Evolutionary conservation across 2,888 invertebrate species (phyloP).

Genomic region (Teinopalpus imperialis): DNA sequence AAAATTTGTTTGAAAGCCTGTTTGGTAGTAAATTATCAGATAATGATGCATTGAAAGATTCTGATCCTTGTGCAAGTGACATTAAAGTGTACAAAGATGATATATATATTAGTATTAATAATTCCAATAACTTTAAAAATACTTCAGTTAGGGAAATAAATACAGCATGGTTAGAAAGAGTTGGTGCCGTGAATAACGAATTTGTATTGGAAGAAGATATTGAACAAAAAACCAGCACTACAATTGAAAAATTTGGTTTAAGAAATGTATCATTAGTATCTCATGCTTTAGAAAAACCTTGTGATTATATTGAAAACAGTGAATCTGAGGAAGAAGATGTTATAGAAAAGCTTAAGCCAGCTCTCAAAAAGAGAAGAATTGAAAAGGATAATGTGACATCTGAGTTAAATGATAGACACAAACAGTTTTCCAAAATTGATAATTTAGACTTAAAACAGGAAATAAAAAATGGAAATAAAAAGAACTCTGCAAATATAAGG

Average conservation of each 20-base stretch:
- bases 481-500: slow-evolving; percentile 32
- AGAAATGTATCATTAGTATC: slow-evolving; percentile 52
- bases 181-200: slow-evolving; percentile 58
- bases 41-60: slow-evolving; percentile 4
- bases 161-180: slow-evolving; percentile 70
- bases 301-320: slow-evolving; percentile 88
- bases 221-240: slow-evolving; percentile 16
- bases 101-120: slow-evolving; percentile 6
- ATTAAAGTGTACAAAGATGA: not conserved
- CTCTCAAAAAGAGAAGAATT: slow-evolving; percentile 79
- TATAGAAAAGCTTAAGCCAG: slow-evolving; percentile 74
- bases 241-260: slow-evolving; percentile 57
- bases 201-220: not conserved
- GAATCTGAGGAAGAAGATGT: slow-evolving; percentile 83
- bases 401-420: slow-evolving; percentile 19
- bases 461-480: slow-evolving; percentile 26
- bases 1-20: slow-evolving; percentile 11
- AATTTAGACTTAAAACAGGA: slow-evolving; percentile 25
- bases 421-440: slow-evolving; percentile 20
- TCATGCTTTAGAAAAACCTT: slow-evolving; percentile 43
- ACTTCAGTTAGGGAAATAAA: slow-evolving; percentile 56
- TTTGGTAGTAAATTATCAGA: slow-evolving; percentile 18
- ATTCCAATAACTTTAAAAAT: slow-evolving; percentile 36
- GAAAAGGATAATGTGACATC: slow-evolving; percentile 25
- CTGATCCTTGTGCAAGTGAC: slow-evolving; percentile 3